A percentile compares a stretch with the other conserved stretches of the same genome.
These are phyloP conservation scores for Barnardius zonarius DNA, from an alignment of 2,113 vertebrate genomes.

Conservation along the genomic window DNA sequence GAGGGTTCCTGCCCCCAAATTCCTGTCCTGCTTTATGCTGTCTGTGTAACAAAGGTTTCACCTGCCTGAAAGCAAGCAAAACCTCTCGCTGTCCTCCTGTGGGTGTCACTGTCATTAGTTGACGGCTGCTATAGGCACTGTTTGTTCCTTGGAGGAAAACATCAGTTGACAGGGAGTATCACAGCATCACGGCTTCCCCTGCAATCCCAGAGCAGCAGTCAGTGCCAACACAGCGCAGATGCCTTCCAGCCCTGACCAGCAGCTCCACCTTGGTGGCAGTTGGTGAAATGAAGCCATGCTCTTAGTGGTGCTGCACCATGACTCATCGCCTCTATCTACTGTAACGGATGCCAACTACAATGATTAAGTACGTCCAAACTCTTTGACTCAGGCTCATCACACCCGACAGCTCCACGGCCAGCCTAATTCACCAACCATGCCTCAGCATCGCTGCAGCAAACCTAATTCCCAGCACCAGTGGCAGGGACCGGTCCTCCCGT, in stretches of 20 bases:
- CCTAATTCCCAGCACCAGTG: background rate
- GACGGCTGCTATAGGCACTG: background rate
- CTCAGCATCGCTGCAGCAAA: background rate
- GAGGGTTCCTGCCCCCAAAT: background rate
- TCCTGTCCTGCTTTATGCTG: background rate
- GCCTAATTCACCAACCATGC: background rate
- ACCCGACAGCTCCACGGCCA: background rate
- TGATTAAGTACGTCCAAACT: background rate
- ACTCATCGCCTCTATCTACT: background rate
- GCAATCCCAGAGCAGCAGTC: background rate
- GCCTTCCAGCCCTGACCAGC: background rate
- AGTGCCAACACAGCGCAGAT: fast-evolving
- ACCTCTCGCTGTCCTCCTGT: background rate
- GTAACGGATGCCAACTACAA: background rate
- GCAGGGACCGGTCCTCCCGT: background rate
- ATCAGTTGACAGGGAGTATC: background rate
- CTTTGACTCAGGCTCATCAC: background rate
- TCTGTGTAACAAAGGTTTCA: background rate
- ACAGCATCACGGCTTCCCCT: background rate
- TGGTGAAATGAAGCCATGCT: background rate
- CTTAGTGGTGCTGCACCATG: background rate
- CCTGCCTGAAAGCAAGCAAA: background rate
- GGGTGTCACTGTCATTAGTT: background rate
- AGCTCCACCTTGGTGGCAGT: background rate
- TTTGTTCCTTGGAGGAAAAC: background rate